Percentiles rank a stretch among this genome's conserved stretches.
Conservation (phyloP, 1,140 invertebrate species). For the Linepithema humile region DNA sequence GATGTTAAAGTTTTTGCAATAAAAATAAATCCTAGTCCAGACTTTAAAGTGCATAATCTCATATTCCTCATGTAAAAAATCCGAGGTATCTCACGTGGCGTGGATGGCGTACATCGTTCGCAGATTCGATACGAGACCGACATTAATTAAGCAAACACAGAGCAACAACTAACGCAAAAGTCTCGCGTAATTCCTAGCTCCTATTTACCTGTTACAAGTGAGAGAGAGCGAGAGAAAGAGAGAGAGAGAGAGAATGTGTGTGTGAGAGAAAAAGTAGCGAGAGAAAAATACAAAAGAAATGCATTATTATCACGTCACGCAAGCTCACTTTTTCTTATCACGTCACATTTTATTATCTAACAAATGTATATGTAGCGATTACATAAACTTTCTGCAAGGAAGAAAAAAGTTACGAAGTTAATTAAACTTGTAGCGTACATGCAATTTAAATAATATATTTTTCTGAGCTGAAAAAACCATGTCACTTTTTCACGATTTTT, state of each 20-base stretch:
- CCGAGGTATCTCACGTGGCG: conserved; percentile 18
- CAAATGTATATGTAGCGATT: not conserved
- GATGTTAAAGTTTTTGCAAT: not conserved
- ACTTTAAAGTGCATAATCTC: not conserved
- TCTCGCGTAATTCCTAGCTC: conserved; percentile 43
- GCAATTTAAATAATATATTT: not conserved
- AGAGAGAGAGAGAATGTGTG: not conserved
- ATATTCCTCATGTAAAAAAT: conserved; percentile 11
- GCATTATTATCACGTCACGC: not conserved
- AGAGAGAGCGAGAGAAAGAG: not conserved
- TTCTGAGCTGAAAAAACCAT: too few relatives aligned
- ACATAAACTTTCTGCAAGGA: not conserved
- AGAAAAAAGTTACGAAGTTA: not conserved
- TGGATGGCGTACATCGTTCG: not conserved
- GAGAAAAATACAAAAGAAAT: not conserved
- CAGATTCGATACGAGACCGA: not conserved
- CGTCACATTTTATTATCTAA: not conserved
- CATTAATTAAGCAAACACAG: conserved; percentile 30
- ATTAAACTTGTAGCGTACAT: not conserved
- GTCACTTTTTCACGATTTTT: too few relatives aligned
- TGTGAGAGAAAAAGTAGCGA: too few relatives aligned
- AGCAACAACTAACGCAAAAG: conserved; percentile 3
- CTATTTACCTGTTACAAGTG: conserved; percentile 16
- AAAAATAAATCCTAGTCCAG: not conserved
- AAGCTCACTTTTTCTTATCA: not conserved